Conservation (phyloP, 2,888 invertebrate species). For the Anarsia innoxiella region DNA sequence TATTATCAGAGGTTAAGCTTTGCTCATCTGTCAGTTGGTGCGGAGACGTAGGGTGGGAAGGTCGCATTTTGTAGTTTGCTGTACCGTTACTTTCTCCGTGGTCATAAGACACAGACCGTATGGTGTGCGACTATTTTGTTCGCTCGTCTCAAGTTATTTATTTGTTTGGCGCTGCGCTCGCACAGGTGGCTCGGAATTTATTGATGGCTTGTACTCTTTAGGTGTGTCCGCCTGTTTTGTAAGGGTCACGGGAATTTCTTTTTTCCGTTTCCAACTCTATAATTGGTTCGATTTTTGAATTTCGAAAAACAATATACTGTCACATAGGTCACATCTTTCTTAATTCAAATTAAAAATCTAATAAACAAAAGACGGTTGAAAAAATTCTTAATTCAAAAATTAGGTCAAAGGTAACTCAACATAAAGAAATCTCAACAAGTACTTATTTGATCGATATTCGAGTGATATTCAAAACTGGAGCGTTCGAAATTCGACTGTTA, state of each 20-base stretch:
- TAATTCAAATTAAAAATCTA: too few relatives aligned
- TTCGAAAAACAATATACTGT: too few relatives aligned
- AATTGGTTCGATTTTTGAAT: too few relatives aligned
- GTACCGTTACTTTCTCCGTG: conserved; percentile 64
- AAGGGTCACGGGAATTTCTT: conserved; percentile 9
- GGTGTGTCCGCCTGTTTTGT: conserved; percentile 15
- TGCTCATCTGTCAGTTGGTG: conserved; percentile 71
- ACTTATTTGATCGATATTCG: too few relatives aligned
- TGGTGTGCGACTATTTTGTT: conserved; percentile 48
- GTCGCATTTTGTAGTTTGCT: conserved; percentile 45
- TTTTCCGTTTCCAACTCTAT: not conserved
- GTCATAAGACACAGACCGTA: conserved; percentile 59
- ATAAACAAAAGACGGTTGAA: too few relatives aligned
- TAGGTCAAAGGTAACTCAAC: conserved; percentile 43
- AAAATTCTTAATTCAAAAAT: conserved; percentile 17
- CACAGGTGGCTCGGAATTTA: conserved; percentile 44
- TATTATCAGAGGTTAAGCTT: conserved; percentile 72
- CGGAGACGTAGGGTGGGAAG: conserved; percentile 62
- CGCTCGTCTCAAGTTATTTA: conserved; percentile 44
- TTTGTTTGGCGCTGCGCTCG: conserved; percentile 31
- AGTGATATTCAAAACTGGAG: conserved; percentile 54
- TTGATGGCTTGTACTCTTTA: conserved; percentile 25
- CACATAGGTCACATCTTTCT: too few relatives aligned
- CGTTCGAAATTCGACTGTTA: conserved; percentile 51
- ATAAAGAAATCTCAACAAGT: conserved; percentile 30